A percentile compares a stretch with the other conserved stretches of the same genome.
phyloP scores from a whole-genome alignment of 2,113 vertebrate genomes.

The Prolemur simus region DNA sequence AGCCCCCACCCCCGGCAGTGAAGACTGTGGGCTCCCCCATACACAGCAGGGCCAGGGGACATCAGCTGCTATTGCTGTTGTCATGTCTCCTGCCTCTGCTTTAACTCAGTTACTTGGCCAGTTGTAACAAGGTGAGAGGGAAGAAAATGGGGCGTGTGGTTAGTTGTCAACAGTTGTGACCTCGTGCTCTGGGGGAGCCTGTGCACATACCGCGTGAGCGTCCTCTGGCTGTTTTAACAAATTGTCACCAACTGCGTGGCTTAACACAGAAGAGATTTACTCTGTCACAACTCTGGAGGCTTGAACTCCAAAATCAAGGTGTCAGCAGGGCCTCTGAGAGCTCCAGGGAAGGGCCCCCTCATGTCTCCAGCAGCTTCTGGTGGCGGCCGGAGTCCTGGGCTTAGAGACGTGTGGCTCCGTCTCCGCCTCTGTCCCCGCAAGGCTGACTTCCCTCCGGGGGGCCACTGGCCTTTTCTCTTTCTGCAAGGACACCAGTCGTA shows the following conservation, averaged over 20 bases:
- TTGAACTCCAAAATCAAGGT: not conserved
- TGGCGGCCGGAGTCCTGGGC: not conserved
- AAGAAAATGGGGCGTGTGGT: not conserved
- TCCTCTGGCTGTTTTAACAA: not conserved
- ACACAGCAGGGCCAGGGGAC: not conserved
- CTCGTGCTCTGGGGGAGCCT: not conserved
- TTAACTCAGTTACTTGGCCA: not conserved
- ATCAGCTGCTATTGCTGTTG: accelerated
- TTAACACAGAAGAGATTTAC: not conserved
- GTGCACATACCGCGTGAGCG: accelerated
- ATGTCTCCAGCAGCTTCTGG: not conserved
- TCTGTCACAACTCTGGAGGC: not conserved
- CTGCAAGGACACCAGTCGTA: not conserved
- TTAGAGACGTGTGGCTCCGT: not conserved
- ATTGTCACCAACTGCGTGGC: not conserved
- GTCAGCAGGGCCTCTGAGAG: not conserved
- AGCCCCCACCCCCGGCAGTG: not conserved
- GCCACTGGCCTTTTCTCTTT: not conserved
- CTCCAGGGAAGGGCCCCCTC: too few relatives aligned
- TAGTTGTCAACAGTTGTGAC: too few relatives aligned
- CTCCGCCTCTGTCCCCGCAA: not conserved
- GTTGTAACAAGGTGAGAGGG: not conserved
- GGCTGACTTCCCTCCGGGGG: accelerated
- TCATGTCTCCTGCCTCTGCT: not conserved
- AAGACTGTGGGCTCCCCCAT: not conserved